Conservation (phyloP, 2,888 invertebrate species). For the Hylaea fasciaria region DNA sequence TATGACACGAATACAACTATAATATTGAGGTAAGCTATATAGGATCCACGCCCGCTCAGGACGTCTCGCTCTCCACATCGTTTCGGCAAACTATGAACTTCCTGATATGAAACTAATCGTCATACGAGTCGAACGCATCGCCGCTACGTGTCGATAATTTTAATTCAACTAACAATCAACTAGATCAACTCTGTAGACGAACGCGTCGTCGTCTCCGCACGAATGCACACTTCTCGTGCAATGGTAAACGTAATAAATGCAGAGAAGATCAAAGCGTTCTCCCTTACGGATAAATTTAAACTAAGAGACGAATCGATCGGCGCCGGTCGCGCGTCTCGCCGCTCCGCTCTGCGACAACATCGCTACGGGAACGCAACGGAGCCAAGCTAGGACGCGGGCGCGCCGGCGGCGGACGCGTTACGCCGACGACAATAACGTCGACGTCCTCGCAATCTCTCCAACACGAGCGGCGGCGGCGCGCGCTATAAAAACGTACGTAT, state of each 20-base stretch:
- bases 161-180: conserved; percentile 47
- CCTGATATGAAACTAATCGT: conserved; percentile 71
- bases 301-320: conserved; percentile 49
- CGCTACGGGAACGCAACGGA: conserved; percentile 4
- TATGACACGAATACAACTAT: conserved; percentile 80
- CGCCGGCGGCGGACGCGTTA: background rate
- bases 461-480: conserved; percentile 5
- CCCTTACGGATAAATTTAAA: conserved; percentile 52
- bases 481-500: conserved; percentile 44
- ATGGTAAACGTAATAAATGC: conserved; percentile 63
- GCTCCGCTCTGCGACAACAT: too few species aligned
- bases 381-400: background rate
- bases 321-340: conserved; percentile 12
- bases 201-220: conserved; percentile 51
- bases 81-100: conserved; percentile 66
- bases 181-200: conserved; percentile 44
- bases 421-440: conserved; percentile 33
- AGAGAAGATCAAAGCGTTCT: conserved; percentile 58
- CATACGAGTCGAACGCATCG: conserved; percentile 55
- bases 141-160: conserved; percentile 42
- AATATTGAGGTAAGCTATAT: conserved; percentile 83
- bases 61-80: conserved; percentile 65
- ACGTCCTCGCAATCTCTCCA: background rate
- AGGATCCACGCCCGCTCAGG: conserved; percentile 71
- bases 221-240: conserved; percentile 52